Conservation (phyloP, 1,140 invertebrate genomes). For the Parasteatoda tepidariorum region DNA sequence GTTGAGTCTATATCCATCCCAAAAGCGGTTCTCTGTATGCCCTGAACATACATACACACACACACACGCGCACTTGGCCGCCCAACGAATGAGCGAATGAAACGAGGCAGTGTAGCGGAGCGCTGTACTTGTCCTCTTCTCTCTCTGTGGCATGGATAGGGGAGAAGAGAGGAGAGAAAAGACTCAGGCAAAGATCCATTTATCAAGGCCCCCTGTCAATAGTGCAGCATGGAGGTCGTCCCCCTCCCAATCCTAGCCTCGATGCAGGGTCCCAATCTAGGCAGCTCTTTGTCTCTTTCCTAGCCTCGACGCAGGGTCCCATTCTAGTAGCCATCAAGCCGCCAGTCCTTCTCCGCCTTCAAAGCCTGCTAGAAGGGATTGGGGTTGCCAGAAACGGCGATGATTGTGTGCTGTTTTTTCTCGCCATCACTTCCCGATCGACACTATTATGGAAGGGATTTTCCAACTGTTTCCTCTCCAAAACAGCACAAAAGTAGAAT, state of each 20-base stretch:
- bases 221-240: slow-evolving; percentile 44
- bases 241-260: slow-evolving; percentile 52
- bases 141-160: slow-evolving; percentile 1
- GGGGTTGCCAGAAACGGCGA: slow-evolving; percentile 23
- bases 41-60: slow-evolving; percentile 11
- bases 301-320: slow-evolving; percentile 43
- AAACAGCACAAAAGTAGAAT: too few relatives aligned
- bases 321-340: slow-evolving; percentile 53
- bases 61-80: not conserved
- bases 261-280: slow-evolving; percentile 53
- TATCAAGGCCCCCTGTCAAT: slow-evolving; percentile 55
- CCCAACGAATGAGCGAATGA: not conserved
- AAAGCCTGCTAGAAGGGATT: not conserved
- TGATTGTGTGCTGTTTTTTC: too few relatives aligned
- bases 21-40: slow-evolving; percentile 37
- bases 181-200: slow-evolving; percentile 41
- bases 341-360: slow-evolving; percentile 44
- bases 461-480: too few relatives aligned
- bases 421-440: too few relatives aligned
- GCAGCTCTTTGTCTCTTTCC: slow-evolving; percentile 41
- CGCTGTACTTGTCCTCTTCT: slow-evolving; percentile 30
- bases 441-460: too few relatives aligned
- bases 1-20: slow-evolving; percentile 58
- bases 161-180: slow-evolving; percentile 12
- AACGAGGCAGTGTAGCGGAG: slow-evolving; percentile 9